Conservation (phyloP, 2,113 vertebrate species). For the Dermatemys mawii region DNA sequence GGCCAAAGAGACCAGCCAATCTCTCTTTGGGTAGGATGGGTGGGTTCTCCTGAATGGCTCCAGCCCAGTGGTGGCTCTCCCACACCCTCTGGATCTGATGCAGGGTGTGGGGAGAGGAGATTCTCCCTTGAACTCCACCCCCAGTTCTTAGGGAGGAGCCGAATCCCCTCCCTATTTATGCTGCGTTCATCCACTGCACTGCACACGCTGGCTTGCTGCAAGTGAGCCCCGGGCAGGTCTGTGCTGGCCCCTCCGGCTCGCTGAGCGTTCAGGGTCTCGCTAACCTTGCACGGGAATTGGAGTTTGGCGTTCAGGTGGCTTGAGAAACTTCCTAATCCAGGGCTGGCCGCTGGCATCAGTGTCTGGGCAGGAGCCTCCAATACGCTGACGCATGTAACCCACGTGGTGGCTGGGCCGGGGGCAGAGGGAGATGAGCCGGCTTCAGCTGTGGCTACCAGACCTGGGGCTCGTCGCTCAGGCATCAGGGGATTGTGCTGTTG, state of each 20-base stretch:
- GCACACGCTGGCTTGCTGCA: too few species aligned
- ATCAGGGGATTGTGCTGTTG: not conserved
- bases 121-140: not conserved
- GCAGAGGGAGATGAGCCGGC: not conserved
- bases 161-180: not conserved
- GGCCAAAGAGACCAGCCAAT: too few species aligned
- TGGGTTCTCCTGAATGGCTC: too few species aligned
- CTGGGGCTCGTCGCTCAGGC: not conserved
- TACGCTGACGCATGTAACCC: too few species aligned
- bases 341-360: too few species aligned
- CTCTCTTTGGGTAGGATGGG: too few species aligned
- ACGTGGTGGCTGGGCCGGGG: not conserved
- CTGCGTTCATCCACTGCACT: not conserved
- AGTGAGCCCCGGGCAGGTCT: too few species aligned
- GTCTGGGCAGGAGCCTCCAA: not conserved
- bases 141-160: not conserved
- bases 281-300: too few species aligned
- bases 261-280: too few species aligned
- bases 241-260: too few species aligned
- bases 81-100: too few species aligned
- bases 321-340: not conserved
- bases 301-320: not conserved
- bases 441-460: not conserved
- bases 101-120: not conserved
- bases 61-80: too few species aligned